Conservation (phyloP, 2,797 vertebrate genomes). For the Phataginus tetradactyla region DNA sequence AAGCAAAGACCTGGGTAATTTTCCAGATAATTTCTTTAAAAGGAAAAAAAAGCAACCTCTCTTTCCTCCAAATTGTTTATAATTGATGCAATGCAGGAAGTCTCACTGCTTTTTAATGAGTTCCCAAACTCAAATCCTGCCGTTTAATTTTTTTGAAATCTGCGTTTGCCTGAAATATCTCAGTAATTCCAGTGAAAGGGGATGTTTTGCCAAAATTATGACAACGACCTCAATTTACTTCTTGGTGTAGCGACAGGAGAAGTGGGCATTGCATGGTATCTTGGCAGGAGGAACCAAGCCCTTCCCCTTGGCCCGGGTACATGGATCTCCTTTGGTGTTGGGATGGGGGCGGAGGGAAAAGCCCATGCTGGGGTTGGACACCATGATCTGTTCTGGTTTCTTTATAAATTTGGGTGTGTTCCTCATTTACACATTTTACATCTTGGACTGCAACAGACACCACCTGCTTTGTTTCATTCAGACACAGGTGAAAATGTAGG, state of each 20-base stretch:
- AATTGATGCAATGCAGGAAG: conserved; percentile 75
- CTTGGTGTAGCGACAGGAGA: background rate
- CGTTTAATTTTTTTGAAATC: conserved; percentile 65
- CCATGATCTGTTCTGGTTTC: background rate
- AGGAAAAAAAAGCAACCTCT: conserved; percentile 54
- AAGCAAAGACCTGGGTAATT: conserved; percentile 73
- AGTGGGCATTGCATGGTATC: background rate
- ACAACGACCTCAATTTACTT: conserved; percentile 67
- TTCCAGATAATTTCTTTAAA: conserved; percentile 80
- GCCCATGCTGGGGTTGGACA: background rate
- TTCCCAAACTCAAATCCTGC: conserved; percentile 71
- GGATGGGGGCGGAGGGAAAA: background rate
- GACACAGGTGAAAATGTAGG: background rate
- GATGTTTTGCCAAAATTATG: conserved; percentile 61
- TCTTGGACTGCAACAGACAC: background rate
- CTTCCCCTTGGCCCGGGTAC: background rate
- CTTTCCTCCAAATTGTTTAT: conserved; percentile 70
- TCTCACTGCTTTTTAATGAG: conserved; percentile 76
- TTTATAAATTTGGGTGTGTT: too few relatives aligned
- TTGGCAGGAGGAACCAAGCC: background rate
- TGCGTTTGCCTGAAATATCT: conserved; percentile 75
- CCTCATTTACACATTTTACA: background rate
- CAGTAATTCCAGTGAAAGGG: conserved; percentile 56
- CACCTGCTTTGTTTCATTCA: background rate
- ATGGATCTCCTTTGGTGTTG: background rate